A percentile compares a stretch with the other conserved stretches of the same genome.
Conservation (phyloP, 1,140 invertebrate genomes). For the Sesamia nonagrioides region DNA sequence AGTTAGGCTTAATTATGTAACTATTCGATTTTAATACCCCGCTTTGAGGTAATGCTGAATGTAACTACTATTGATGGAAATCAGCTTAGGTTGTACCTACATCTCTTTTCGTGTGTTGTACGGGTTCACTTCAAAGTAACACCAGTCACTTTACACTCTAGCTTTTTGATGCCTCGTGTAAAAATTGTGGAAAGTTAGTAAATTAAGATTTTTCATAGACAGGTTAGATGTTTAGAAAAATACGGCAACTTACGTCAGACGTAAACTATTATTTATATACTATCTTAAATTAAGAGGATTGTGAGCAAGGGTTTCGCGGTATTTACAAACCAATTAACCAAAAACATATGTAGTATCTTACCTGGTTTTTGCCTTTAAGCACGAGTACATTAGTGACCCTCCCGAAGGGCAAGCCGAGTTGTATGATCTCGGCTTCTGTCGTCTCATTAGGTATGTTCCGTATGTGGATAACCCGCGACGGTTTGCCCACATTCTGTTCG, state of each 20-base stretch:
- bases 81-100: neutral
- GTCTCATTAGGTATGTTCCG: conserved; percentile 99
- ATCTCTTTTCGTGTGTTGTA: neutral
- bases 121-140: too few species aligned
- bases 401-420: conserved; percentile 98
- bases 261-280: too few species aligned
- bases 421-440: conserved; percentile 98
- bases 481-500: conserved; percentile 94
- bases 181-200: too few species aligned
- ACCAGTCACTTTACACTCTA: too few species aligned
- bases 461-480: conserved; percentile 98
- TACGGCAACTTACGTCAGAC: too few species aligned
- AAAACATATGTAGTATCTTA: conserved; percentile 75
- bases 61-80: neutral
- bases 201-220: too few species aligned
- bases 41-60: too few species aligned
- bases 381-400: conserved; percentile 84
- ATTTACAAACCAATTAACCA: too few species aligned
- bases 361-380: conserved; percentile 97
- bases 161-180: too few species aligned
- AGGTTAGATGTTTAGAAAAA: too few species aligned
- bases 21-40: neutral
- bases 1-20: neutral
- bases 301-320: too few species aligned
- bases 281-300: too few species aligned